These are phyloP conservation scores for Callipepla californica DNA, from an alignment of 2,113 vertebrate species.

Conservation along the genomic window DNA sequence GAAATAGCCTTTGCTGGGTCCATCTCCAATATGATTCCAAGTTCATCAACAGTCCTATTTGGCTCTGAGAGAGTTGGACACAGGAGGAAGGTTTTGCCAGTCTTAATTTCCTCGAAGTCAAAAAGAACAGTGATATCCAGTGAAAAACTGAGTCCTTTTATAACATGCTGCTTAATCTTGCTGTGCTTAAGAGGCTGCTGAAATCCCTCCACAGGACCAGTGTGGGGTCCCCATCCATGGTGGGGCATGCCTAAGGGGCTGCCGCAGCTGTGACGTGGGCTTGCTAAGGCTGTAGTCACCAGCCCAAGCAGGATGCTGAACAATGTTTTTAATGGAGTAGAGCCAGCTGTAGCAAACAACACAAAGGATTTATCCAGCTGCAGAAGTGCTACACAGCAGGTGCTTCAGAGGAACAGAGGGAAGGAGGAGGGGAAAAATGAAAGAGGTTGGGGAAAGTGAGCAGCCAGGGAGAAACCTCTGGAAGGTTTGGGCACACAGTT, in stretches of 20 bases:
- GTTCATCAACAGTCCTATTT: not conserved
- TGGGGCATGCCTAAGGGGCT: rapidly evolving
- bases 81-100: not conserved
- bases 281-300: not conserved
- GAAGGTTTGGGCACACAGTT: constrained; percentile 56
- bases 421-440: constrained; percentile 52
- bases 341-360: constrained; percentile 40
- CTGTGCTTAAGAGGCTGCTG: not conserved
- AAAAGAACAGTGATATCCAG: not conserved
- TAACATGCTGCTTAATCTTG: not conserved
- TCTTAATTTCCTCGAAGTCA: not conserved
- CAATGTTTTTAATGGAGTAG: not conserved
- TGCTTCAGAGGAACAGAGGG: constrained; percentile 49
- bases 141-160: not conserved
- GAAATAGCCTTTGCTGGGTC: not conserved
- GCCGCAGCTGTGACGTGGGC: not conserved
- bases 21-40: not conserved
- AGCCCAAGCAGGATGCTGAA: not conserved
- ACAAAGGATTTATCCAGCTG: constrained; percentile 49
- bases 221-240: rapidly evolving
- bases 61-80: not conserved
- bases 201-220: not conserved
- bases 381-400: constrained; percentile 44
- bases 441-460: constrained; percentile 45
- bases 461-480: constrained; percentile 62